Evolutionary conservation across 2,113 vertebrate genomes (phyloP), one percentile per base, ranked within the genome.

Genomic region (Forbesichthys agassizii): DNA sequence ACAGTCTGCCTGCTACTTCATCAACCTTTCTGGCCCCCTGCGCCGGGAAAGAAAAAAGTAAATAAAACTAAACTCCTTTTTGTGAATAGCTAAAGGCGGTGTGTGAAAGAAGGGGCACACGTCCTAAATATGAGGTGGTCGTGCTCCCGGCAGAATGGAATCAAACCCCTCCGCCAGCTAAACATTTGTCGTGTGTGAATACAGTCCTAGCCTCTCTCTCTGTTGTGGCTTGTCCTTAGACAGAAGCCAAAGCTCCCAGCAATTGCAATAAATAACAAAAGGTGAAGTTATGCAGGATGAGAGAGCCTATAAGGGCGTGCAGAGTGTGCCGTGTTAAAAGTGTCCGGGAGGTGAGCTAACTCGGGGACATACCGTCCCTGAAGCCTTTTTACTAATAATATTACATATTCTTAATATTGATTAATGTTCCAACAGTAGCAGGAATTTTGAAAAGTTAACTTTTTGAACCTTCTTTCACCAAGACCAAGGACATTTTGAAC

Each of bases 21-120:
- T 80, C 75, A 85, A 81, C 79, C 77, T 70, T 75, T 79, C 27
- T 69, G 18, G 62, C 1, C 74, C 80, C 74, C 55, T 76, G 64
- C 64, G 56, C 79, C 66, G 69, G 70, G 20, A 70, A 71, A 69
- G 11, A 61, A 61, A 82, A 67, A 82, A 75, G 83, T 74, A 69
- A 69, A 77, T 69, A 69, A 71, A 57, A 42, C 36, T 64, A 70
- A 61, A 33, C 4, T 54, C 36, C 36, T 42, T 52, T 52, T 63
- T 33, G 70, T 10, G 14, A 65, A 68, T 20, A 55, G 73, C 68
- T 64, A 27, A 42, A 61, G 52, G 52, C 67, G 48, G 57, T 71
- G 60, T 73, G 73, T 82, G 73, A 84, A 55, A 67, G 63, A 14
- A 68, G 79, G 71, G 73, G 46, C 1, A 47, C 65, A 64, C 16